Conservation (phyloP, 2,797 vertebrate genomes). For the Urosaurus nigricauda region DNA sequence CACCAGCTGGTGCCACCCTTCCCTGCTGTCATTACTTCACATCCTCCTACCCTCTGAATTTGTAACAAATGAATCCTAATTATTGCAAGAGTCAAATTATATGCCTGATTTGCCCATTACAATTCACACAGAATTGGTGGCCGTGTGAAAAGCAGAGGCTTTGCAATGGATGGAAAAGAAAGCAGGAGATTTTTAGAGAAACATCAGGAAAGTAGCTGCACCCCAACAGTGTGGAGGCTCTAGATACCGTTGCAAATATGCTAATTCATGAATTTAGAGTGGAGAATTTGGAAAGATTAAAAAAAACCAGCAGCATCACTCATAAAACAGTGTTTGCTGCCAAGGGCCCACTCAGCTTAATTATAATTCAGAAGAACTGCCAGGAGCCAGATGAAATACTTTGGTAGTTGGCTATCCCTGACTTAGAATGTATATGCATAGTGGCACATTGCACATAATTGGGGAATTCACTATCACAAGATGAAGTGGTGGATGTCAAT, state of each 20-base stretch:
- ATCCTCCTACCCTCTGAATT: conserved; percentile 74
- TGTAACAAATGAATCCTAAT: conserved; percentile 77
- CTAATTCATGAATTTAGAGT: background rate
- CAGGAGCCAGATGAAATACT: background rate
- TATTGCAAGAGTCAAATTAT: conserved; percentile 70
- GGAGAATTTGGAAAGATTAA: too few relatives aligned
- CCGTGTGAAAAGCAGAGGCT: conserved; percentile 32
- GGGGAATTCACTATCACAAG: too few relatives aligned
- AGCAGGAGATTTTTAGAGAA: background rate
- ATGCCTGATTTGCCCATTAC: conserved; percentile 76
- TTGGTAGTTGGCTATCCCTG: background rate
- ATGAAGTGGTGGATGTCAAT: too few relatives aligned
- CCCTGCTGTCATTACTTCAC: conserved; percentile 46
- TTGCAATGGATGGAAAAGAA: conserved; percentile 32
- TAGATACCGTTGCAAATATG: background rate
- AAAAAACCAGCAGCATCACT: background rate
- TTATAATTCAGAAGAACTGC: background rate
- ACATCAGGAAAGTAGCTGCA: accelerated
- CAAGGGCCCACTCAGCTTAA: background rate
- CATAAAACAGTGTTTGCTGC: background rate
- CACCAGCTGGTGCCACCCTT: background rate
- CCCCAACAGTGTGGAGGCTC: background rate
- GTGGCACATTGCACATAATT: too few relatives aligned
- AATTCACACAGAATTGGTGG: conserved; percentile 66
- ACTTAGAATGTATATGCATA: background rate